A percentile compares a stretch with the other conserved stretches of the same genome.
phyloP scores from a whole-genome alignment of 2,797 vertebrate genomes.

The Peromyscus melanophrys region DNA sequence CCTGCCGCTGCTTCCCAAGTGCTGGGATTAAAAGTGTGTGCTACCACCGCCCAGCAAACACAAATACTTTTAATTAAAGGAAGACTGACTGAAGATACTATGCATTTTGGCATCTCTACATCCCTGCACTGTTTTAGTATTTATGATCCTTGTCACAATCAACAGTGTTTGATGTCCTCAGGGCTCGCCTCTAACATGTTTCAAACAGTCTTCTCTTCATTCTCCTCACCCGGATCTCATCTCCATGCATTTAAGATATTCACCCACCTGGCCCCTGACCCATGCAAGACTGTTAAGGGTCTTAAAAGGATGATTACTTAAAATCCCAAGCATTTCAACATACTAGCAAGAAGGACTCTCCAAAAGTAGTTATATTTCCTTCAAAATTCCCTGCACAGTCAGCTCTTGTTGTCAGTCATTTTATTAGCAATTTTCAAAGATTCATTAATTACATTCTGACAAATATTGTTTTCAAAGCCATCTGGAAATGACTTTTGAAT shows the following conservation, averaged over 20 bases:
- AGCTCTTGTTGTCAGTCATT: constrained; percentile 72
- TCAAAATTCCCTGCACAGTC: constrained; percentile 72
- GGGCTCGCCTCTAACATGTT: constrained; percentile 67
- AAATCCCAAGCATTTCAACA: constrained; percentile 84
- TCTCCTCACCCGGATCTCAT: constrained; percentile 86
- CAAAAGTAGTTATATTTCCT: constrained; percentile 78
- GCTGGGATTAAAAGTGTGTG: too few species aligned
- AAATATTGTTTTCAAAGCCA: constrained; percentile 61
- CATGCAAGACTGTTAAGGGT: constrained; percentile 82
- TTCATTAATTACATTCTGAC: constrained; percentile 74
- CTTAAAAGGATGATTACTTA: constrained; percentile 85
- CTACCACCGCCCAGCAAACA: not conserved
- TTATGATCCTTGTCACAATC: constrained; percentile 51
- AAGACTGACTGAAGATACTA: not conserved
- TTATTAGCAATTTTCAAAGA: constrained; percentile 78
- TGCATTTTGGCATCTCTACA: not conserved
- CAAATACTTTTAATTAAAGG: constrained; percentile 36
- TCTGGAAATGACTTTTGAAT: constrained; percentile 64
- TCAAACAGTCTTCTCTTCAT: constrained; percentile 50
- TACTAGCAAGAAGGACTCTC: constrained; percentile 81
- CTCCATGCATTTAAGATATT: constrained; percentile 79
- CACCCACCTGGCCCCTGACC: constrained; percentile 77
- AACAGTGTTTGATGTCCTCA: constrained; percentile 45
- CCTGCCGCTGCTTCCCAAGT: too few species aligned
- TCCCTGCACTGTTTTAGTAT: not conserved